These are phyloP conservation scores for Stenodema calcarata DNA, from an alignment of 2,888 invertebrate genomes.

Conservation along the genomic window DNA sequence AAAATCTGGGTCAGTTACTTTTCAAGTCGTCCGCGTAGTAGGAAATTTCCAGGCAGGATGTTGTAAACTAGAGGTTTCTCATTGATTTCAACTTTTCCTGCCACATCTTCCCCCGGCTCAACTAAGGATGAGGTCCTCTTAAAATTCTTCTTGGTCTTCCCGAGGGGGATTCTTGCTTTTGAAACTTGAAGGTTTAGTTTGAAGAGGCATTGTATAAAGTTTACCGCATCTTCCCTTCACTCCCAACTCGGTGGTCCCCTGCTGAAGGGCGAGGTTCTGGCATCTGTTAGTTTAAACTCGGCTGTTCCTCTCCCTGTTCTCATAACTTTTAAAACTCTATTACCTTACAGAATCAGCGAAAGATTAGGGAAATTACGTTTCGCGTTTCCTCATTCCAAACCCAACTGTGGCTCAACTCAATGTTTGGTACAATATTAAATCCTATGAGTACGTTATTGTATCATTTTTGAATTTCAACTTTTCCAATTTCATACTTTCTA, in stretches of 20 bases:
- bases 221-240: neutral
- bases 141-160: conserved; percentile 12
- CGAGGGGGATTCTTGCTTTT: conserved; percentile 20
- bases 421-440: neutral
- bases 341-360: conserved; percentile 40
- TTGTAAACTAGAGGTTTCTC: neutral
- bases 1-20: conserved; percentile 5
- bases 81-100: conserved; percentile 6
- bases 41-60: neutral
- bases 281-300: conserved; percentile 35
- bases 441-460: neutral
- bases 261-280: neutral
- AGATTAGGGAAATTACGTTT: conserved; percentile 39
- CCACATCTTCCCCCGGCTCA: neutral
- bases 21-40: too few species aligned
- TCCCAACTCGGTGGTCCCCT: neutral
- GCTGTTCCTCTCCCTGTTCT: neutral
- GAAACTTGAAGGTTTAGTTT: conserved; percentile 41
- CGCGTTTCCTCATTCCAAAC: neutral
- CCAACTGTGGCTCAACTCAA: neutral
- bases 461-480: neutral
- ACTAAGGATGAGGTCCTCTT: neutral
- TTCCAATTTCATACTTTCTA: neutral
- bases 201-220: conserved; percentile 34
- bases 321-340: conserved; percentile 39